Conservation (phyloP, 2,888 invertebrate genomes). For the Punctoribates punctum region DNA sequence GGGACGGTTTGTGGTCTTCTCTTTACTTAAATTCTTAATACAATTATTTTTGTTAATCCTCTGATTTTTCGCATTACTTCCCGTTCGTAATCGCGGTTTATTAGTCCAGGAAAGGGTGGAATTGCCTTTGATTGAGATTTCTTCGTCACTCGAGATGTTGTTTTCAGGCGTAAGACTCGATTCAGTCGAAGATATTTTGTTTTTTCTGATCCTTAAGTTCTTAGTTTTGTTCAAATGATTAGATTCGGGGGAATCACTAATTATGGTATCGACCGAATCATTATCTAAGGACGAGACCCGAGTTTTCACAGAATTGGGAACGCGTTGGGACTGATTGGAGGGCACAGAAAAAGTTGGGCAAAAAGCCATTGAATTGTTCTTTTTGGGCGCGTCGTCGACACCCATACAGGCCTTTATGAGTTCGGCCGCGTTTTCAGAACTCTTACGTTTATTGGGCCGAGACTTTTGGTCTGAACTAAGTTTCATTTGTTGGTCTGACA, state of each 20-base stretch:
- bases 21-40: not conserved
- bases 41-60: not conserved
- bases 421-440: slow-evolving; percentile 63
- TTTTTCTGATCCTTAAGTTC: slow-evolving; percentile 9
- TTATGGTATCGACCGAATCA: not conserved
- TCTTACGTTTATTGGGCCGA: slow-evolving; percentile 61
- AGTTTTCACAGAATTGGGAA: not conserved
- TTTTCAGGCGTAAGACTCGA: not conserved
- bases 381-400: slow-evolving; percentile 54
- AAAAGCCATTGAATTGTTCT: slow-evolving; percentile 19
- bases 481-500: not conserved
- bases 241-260: not conserved
- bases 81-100: slow-evolving; percentile 1
- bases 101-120: slow-evolving; percentile 41
- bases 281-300: not conserved
- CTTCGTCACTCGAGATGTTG: slow-evolving; percentile 46
- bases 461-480: slow-evolving; percentile 48
- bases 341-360: not conserved
- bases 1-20: not conserved
- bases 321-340: not conserved
- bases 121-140: slow-evolving; percentile 46
- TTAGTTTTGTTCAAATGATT: slow-evolving; percentile 14
- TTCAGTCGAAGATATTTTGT: slow-evolving; percentile 14
- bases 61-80: not conserved
- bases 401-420: slow-evolving; percentile 61